Evolutionary conservation across 53 echinoderm and acorn worm genomes (phyloP).

Genomic region (Stichopus horrens): DNA sequence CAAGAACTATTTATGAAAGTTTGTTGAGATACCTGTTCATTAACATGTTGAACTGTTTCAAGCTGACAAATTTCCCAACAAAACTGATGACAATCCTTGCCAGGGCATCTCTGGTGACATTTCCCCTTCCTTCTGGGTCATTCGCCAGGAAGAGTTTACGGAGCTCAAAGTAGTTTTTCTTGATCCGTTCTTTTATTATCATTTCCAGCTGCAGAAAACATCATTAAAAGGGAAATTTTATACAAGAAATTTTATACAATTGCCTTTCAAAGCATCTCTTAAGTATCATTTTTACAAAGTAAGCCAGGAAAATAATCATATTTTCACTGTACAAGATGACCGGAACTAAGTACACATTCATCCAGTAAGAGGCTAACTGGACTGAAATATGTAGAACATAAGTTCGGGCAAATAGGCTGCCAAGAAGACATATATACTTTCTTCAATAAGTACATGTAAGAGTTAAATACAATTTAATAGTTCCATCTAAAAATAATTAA

Average conservation of each 20-base stretch:
- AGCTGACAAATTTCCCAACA: slow-evolving; percentile 84
- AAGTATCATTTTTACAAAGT: background rate
- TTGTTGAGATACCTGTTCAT: slow-evolving; percentile 41
- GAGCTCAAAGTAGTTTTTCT: slow-evolving; percentile 84
- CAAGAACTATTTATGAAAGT: no score
- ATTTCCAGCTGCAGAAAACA: slow-evolving; percentile 76
- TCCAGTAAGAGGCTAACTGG: no score
- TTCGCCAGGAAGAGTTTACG: slow-evolving; percentile 87
- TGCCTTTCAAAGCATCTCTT: background rate
- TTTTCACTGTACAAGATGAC: no score
- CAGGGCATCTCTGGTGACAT: slow-evolving; percentile 82
- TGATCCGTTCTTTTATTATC: slow-evolving; percentile 77
- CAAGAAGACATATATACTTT: no score
- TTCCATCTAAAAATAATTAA: no score
- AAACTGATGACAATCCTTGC: slow-evolving; percentile 83
- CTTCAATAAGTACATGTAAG: no score
- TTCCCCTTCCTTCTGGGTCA: slow-evolving; percentile 90
- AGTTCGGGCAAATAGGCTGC: no score
- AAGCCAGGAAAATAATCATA: no score
- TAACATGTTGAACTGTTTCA: slow-evolving; percentile 79
- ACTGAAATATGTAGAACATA: no score
- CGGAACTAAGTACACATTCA: no score
- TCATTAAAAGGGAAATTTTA: background rate
- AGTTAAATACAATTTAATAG: no score
- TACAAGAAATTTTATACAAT: background rate